Conservation (phyloP, 1,140 invertebrate genomes). For the Platorchestia sp. region DNA sequence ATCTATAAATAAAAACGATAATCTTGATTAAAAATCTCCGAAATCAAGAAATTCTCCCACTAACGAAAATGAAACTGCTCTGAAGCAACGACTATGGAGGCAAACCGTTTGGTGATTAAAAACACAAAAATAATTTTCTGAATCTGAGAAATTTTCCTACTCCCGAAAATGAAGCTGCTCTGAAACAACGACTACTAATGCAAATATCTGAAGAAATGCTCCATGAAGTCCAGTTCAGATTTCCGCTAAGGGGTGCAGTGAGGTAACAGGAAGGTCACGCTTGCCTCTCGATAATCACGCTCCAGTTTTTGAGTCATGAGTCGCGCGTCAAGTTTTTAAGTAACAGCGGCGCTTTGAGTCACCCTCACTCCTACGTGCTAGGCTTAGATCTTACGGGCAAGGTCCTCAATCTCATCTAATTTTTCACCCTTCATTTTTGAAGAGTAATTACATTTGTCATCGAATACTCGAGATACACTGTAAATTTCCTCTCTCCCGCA, state of each 20-base stretch:
- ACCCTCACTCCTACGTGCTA: not conserved
- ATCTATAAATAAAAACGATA: not conserved
- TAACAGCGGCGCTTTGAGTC: not conserved
- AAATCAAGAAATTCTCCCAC: not conserved
- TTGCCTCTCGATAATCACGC: not conserved
- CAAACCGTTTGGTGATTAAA: too few species aligned
- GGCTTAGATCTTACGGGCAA: not conserved
- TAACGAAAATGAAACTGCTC: not conserved
- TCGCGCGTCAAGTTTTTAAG: not conserved
- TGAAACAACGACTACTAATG: not conserved
- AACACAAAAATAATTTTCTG: not conserved
- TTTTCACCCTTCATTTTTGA: not conserved
- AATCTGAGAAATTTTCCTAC: not conserved
- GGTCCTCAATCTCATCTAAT: not conserved
- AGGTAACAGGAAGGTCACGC: not conserved
- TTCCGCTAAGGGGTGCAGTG: not conserved
- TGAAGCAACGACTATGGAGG: not conserved
- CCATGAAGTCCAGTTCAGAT: not conserved
- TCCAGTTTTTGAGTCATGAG: not conserved
- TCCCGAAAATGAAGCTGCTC: not conserved
- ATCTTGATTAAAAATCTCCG: not conserved
- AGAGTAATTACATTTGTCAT: not conserved
- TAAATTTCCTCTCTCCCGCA: not conserved
- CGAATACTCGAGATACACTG: not conserved
- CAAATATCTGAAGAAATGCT: not conserved